Conservation (phyloP, 2,888 invertebrate genomes). For the Ochropleura leucogaster region DNA sequence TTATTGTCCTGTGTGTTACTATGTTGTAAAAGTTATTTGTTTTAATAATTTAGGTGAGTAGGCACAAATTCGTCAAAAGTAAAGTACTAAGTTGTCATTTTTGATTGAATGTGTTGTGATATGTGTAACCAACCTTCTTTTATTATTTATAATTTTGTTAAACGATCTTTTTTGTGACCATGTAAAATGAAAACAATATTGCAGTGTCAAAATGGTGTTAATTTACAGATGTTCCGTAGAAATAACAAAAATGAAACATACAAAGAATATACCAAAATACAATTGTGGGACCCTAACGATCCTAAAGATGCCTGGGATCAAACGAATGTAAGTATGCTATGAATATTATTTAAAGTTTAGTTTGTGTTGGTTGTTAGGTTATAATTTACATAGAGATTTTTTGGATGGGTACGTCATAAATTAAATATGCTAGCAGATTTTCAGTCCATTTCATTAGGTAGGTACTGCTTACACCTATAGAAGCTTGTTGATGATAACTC, state of each 20-base stretch:
- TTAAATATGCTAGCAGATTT: background rate
- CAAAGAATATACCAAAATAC: constrained; percentile 77
- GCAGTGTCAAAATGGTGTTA: constrained; percentile 65
- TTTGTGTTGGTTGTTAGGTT: constrained; percentile 17
- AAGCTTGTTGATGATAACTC: background rate
- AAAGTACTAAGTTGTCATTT: background rate
- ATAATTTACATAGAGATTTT: background rate
- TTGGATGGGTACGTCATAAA: no score
- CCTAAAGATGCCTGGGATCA: constrained; percentile 60
- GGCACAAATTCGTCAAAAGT: background rate
- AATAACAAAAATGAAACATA: constrained; percentile 74
- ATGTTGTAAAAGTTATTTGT: constrained; percentile 39
- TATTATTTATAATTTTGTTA: background rate
- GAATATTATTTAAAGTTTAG: background rate
- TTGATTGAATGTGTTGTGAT: constrained; percentile 6
- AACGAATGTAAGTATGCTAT: constrained; percentile 68
- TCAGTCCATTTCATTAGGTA: background rate
- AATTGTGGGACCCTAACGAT: constrained; percentile 72
- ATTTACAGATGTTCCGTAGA: constrained; percentile 81
- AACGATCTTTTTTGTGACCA: constrained; percentile 28
- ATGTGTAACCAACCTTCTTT: constrained; percentile 29
- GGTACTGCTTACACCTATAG: background rate
- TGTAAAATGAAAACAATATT: constrained; percentile 53
- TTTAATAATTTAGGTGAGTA: constrained; percentile 56
- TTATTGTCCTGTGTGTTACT: constrained; percentile 51